Conservation (phyloP, 64 coral and sea anemone genomes). For the Acropora tenuis region DNA sequence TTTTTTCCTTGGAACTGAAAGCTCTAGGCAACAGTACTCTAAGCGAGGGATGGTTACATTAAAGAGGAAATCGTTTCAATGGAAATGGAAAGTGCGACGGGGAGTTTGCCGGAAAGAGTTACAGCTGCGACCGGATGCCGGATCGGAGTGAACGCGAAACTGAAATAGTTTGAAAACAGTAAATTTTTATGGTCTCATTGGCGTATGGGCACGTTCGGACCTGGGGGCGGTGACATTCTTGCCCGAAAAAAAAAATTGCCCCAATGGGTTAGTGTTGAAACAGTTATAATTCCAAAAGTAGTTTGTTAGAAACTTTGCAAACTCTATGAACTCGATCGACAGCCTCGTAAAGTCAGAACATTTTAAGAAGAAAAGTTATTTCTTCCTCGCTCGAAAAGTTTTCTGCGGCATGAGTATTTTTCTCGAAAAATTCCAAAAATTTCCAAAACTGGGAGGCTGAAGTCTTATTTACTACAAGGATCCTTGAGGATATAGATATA, state of each 20-base stretch:
- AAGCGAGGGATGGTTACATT: neutral
- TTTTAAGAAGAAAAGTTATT: too few species aligned
- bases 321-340: too few species aligned
- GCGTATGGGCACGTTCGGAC: neutral
- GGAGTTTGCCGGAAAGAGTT: neutral
- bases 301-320: neutral
- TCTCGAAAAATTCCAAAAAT: too few species aligned
- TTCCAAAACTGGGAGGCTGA: too few species aligned
- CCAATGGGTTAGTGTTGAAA: too few species aligned
- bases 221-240: neutral
- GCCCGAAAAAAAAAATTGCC: neutral
- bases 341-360: too few species aligned
- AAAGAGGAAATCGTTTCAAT: constrained; percentile 1
- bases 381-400: too few species aligned
- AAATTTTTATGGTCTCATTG: neutral
- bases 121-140: neutral
- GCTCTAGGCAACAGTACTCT: neutral
- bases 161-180: neutral
- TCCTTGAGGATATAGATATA: too few species aligned
- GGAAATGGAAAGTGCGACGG: neutral
- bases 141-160: neutral
- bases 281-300: too few species aligned
- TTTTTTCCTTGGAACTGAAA: neutral
- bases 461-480: too few species aligned
- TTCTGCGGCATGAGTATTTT: too few species aligned